Conservation (phyloP, 2,888 invertebrate species). For the Ichneumoninae sp. region DNA sequence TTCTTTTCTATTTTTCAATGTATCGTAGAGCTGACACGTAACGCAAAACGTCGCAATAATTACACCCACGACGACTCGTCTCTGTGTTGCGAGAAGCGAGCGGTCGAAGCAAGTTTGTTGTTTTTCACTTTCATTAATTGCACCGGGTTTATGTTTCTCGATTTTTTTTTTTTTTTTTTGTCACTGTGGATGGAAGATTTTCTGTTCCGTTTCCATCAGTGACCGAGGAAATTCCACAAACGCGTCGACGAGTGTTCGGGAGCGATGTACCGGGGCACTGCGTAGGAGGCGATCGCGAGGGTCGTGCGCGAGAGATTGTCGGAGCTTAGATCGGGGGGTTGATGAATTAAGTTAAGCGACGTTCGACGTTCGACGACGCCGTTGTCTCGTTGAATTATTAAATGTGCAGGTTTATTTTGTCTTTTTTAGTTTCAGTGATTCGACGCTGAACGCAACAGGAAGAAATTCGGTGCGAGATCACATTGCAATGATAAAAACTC, state of each 20-base stretch:
- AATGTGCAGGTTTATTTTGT: not conserved
- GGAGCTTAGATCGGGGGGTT: not conserved
- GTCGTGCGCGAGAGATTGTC: slow-evolving; percentile 7
- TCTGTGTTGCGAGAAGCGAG: not conserved
- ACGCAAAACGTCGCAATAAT: not conserved
- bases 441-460: slow-evolving; percentile 19
- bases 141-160: not conserved
- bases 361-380: not conserved
- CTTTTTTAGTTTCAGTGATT: not conserved
- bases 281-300: slow-evolving; percentile 25
- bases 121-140: not conserved
- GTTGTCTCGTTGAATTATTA: not conserved
- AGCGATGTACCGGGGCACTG: slow-evolving; percentile 5
- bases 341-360: not conserved
- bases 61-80: not conserved
- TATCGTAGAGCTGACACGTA: slow-evolving; percentile 56
- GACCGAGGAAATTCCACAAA: slow-evolving; percentile 7
- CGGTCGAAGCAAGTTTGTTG: not conserved
- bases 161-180: not conserved
- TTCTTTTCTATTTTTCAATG: not conserved
- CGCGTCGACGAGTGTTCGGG: slow-evolving; percentile 6
- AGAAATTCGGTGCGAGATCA: slow-evolving; percentile 33
- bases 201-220: no score
- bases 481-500: slow-evolving; percentile 53
- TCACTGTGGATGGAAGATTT: no score